phyloP scores from a whole-genome alignment of 2,113 vertebrate genomes.

The Pteropus alecto region DNA sequence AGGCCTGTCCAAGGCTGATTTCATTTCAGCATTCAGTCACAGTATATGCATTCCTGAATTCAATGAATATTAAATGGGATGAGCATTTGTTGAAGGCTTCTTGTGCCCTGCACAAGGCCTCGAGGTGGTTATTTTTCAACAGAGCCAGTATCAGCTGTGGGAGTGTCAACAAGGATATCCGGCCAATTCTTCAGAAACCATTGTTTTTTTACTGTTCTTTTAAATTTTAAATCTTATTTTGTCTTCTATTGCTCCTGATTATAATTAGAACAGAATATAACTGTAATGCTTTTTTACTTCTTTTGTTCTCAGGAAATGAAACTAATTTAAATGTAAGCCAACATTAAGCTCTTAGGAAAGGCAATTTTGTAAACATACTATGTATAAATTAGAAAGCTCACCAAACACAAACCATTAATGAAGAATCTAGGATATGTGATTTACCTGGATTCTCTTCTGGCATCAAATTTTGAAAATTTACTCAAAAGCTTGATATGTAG shows the following conservation, averaged over 20 bases:
- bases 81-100: not conserved
- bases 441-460: not conserved
- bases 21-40: not conserved
- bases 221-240: not conserved
- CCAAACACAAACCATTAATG: not conserved
- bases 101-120: not conserved
- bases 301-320: not conserved
- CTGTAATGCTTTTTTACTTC: not conserved
- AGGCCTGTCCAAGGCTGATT: not conserved
- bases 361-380: not conserved
- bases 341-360: not conserved
- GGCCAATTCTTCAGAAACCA: not conserved
- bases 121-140: not conserved
- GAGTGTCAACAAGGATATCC: not conserved
- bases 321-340: not conserved
- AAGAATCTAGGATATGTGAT: not conserved
- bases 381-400: not conserved
- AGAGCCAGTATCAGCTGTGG: not conserved
- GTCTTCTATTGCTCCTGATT: not conserved
- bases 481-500: not conserved
- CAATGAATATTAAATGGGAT: not conserved
- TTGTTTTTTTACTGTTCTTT: not conserved
- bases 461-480: not conserved
- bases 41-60: not conserved
- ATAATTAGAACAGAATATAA: not conserved